phyloP scores from a whole-genome alignment of 2,888 invertebrate species.

The Cordilura impudica region DNA sequence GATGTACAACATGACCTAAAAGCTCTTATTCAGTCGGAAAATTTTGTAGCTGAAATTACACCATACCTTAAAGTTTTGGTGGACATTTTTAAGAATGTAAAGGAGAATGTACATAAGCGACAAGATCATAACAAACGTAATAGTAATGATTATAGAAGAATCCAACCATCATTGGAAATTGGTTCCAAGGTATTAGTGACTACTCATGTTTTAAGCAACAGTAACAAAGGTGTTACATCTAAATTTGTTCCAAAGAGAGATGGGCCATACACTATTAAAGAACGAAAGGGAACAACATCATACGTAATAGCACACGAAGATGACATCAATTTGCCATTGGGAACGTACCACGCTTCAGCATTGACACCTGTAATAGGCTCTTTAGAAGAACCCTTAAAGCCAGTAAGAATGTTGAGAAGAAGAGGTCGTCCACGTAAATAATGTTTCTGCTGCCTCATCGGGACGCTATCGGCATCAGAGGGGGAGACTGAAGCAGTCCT shows the following conservation, averaged over 20 bases:
- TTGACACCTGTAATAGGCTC: constrained; percentile 10
- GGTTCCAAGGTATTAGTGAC: neutral
- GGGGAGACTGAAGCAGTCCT: too few relatives aligned
- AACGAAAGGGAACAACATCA: constrained; percentile 60
- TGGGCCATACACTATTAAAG: constrained; percentile 36
- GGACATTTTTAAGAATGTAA: too few relatives aligned
- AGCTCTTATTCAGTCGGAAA: too few relatives aligned
- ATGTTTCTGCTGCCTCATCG: constrained; percentile 26
- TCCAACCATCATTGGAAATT: neutral
- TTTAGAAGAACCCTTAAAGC: neutral
- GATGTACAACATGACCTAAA: too few relatives aligned
- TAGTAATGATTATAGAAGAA: too few relatives aligned
- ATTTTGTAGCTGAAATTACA: too few relatives aligned
- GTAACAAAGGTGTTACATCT: constrained; percentile 55
- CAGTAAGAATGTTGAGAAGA: neutral
- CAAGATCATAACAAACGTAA: too few relatives aligned
- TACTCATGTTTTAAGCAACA: neutral
- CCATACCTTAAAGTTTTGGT: too few relatives aligned
- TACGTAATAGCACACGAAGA: constrained; percentile 25
- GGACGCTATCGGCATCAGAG: constrained; percentile 20
- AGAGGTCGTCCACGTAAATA: constrained; percentile 46
- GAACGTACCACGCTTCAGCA: constrained; percentile 22
- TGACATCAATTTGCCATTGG: neutral
- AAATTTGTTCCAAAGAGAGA: constrained; percentile 70
- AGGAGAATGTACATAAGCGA: too few relatives aligned